phyloP scores from a whole-genome alignment of 1,140 invertebrate species.

The Ostrea denselamellosa region DNA sequence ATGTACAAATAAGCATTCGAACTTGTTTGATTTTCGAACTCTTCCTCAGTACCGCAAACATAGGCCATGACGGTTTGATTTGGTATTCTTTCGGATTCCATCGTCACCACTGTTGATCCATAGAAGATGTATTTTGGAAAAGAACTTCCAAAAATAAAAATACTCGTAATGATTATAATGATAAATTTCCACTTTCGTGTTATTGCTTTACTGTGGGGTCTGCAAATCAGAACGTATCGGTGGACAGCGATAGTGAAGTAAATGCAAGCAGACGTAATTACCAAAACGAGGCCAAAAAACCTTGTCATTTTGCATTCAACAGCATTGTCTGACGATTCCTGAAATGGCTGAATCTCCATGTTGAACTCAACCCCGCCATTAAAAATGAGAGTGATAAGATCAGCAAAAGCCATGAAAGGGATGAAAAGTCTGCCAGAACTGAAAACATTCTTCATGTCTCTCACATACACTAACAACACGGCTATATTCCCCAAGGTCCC shows the following conservation, averaged over 20 bases:
- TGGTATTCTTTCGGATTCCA: background rate
- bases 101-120: background rate
- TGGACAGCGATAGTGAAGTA: background rate
- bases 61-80: background rate
- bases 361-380: background rate
- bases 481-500: background rate
- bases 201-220: background rate
- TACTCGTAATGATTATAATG: background rate
- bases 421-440: background rate
- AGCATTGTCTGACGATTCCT: background rate
- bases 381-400: background rate
- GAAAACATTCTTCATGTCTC: conserved; percentile 18
- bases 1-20: background rate
- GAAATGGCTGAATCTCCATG: background rate
- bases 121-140: background rate
- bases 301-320: background rate
- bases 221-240: background rate
- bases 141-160: background rate
- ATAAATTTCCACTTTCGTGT: background rate
- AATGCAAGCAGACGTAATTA: background rate
- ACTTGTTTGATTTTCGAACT: background rate
- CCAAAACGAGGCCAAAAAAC: background rate
- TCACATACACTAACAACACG: background rate
- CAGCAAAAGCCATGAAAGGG: background rate
- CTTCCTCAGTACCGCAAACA: background rate